phyloP scores from a whole-genome alignment of 1,140 invertebrate species.

The Nylanderia fulva region DNA sequence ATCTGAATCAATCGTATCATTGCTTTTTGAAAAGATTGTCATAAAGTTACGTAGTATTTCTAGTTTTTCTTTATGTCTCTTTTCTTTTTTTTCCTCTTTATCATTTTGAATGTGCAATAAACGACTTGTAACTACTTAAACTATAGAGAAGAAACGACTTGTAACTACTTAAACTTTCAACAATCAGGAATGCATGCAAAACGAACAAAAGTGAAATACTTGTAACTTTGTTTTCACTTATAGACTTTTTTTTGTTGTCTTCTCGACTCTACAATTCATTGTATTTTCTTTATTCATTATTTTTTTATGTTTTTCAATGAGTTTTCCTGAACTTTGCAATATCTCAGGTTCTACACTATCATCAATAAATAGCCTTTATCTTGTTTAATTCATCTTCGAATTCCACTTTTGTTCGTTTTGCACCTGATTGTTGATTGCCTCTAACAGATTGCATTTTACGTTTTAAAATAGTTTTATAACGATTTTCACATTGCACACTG shows the following conservation, averaged over 20 bases:
- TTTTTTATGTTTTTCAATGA: neutral
- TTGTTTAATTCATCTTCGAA: neutral
- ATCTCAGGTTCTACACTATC: neutral
- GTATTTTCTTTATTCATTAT: constrained; percentile 1
- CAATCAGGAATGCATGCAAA: neutral
- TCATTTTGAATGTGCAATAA: no score
- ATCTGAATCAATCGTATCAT: no score
- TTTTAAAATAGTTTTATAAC: neutral
- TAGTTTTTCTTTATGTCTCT: no score
- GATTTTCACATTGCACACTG: neutral
- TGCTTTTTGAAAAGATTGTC: no score
- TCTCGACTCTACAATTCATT: neutral
- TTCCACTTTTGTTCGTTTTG: neutral
- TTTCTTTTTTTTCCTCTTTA: no score
- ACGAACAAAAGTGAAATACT: neutral
- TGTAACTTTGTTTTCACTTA: neutral
- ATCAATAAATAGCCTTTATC: neutral
- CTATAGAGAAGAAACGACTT: no score
- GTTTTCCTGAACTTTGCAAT: neutral
- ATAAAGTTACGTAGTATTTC: no score
- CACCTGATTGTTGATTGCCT: neutral
- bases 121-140: no score
- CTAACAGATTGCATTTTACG: neutral
- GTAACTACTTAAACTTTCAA: neutral
- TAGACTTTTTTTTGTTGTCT: neutral